phyloP scores from a whole-genome alignment of 1,140 invertebrate species.

The Dolichoris vasculosae region DNA sequence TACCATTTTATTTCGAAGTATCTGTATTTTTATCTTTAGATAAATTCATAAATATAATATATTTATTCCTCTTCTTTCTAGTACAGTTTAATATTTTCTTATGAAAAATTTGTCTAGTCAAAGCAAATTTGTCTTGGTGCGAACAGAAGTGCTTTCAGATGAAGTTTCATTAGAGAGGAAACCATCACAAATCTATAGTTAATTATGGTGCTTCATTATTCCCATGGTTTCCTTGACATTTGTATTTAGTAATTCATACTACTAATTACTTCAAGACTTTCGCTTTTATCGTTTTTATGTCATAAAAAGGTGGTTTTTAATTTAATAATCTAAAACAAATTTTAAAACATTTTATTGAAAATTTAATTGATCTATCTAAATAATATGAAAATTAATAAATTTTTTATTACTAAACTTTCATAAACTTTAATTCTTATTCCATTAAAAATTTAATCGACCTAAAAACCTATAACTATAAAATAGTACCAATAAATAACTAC shows the following conservation, averaged over 20 bases:
- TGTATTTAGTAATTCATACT: too few species aligned
- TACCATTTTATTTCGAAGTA: neutral
- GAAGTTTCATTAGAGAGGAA: neutral
- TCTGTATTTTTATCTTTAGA: neutral
- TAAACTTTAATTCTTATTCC: too few species aligned
- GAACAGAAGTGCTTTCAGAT: conserved; percentile 16
- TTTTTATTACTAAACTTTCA: too few species aligned
- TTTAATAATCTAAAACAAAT: too few species aligned
- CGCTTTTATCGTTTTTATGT: neutral
- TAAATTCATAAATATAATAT: neutral
- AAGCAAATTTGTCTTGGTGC: conserved; percentile 20
- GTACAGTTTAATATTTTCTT: too few species aligned
- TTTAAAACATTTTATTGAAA: neutral
- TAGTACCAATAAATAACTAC: too few species aligned
- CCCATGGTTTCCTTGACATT: too few species aligned
- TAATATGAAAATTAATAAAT: too few species aligned
- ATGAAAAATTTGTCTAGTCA: neutral
- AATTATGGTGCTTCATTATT: neutral
- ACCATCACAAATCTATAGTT: neutral
- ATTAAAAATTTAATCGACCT: too few species aligned
- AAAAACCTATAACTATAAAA: too few species aligned
- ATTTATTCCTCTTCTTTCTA: neutral
- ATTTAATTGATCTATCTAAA: too few species aligned
- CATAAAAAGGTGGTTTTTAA: neutral
- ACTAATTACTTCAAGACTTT: too few species aligned